Evolutionary conservation across 1,140 invertebrate species (phyloP), one percentile per base, ranked within the genome.

Genomic region (Aphidius ervi): DNA sequence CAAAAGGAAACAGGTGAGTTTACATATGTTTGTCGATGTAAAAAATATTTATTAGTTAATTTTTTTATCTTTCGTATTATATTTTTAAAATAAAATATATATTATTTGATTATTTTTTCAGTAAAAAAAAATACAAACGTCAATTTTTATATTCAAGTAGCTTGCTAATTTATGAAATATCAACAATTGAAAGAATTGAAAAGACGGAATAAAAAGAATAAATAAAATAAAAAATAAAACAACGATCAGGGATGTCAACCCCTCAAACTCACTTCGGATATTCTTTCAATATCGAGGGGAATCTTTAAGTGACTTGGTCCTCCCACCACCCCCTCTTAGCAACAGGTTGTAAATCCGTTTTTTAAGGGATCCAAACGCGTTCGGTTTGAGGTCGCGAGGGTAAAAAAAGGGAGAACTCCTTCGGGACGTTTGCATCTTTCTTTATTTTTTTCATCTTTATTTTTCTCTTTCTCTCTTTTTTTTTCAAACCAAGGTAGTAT

Each of bases 331-430:
- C 60, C 52, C 55, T 47, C 4, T 57, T 68, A 75, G 77, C 78
- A 80, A 79, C 78, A 80, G 78, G 78, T 80, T 80, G 78, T 78
- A 78, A 80, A 79, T 80, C 77, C 75, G 76, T 78, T 80, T 78
- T 77, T 57, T 78, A 75, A 75, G 74, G 72, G 72, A 75, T 75
- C 69, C 65, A 66, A 65, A 63, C 65, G 64, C 59, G 68, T 77
- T 77, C 68, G 72, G 73, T 76, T 78, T 74, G 71, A 71, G 74
- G 72, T 76, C 71, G 46, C 31, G 47, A 8, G 46, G 31, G 16
- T 37, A 48, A 39, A 20, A 10, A 67, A 74, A 73, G 59, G 65
- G 73, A 62, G 68, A 76, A 73, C 69, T 78, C 76, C 76, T 77
- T 71, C 70, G 75, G 74, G 75, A 64, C 50, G 49, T 76, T 58